These are phyloP conservation scores for Neotoxoptera formosana DNA, from an alignment of 1,140 invertebrate genomes.

Conservation along the genomic window DNA sequence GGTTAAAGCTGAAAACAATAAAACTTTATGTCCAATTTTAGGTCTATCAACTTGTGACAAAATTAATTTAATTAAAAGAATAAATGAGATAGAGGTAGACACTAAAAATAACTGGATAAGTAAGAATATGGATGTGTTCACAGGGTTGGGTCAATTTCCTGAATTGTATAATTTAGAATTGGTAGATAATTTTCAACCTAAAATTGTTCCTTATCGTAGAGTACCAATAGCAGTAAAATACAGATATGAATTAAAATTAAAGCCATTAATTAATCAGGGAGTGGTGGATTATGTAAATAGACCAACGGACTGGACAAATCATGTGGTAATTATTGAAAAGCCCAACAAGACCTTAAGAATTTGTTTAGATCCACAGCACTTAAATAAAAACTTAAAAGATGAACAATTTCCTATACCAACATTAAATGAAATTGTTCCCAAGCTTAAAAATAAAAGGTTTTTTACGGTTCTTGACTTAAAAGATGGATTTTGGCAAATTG, in stretches of 20 bases:
- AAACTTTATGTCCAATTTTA: background rate
- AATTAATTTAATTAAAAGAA: background rate
- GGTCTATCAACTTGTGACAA: background rate
- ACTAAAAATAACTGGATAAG: background rate
- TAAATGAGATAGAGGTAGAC: background rate
- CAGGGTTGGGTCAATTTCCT: background rate
- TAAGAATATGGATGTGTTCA: background rate
- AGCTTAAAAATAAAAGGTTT: background rate
- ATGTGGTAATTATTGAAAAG: constrained; percentile 9
- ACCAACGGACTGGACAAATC: background rate
- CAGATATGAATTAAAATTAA: background rate
- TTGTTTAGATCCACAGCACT: constrained; percentile 3
- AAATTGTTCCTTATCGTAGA: background rate
- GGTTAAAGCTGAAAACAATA: background rate
- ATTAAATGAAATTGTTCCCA: constrained; percentile 19
- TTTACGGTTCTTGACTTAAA: constrained; percentile 44
- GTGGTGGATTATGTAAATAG: background rate
- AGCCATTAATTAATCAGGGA: background rate
- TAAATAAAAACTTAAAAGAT: constrained; percentile 25
- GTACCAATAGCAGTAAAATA: background rate
- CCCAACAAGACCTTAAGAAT: background rate
- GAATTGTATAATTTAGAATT: background rate
- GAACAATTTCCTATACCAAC: constrained; percentile 14
- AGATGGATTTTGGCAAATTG: constrained; percentile 35
- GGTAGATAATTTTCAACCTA: background rate